Evolutionary conservation across 2,888 invertebrate genomes (phyloP).

Genomic region (Arrhopalites spinosus): DNA sequence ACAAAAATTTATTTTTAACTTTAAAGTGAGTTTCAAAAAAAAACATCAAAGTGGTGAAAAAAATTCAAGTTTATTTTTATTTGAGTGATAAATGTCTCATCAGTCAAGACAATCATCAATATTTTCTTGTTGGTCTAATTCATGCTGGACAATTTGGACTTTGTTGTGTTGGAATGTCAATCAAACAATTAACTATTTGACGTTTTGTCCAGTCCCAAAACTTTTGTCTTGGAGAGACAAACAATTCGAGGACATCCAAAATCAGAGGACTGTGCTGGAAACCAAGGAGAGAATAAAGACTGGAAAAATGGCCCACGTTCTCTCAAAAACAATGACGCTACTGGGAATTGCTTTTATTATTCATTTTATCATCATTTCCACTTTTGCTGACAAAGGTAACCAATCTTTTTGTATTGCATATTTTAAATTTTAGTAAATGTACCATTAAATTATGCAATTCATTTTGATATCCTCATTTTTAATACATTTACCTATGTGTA

Average conservation of each 20-base stretch:
- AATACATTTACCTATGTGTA: too few relatives aligned
- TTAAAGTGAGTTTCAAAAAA: too few relatives aligned
- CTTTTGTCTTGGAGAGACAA: not conserved
- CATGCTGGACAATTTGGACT: not conserved
- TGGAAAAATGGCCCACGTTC: slow-evolving; percentile 38
- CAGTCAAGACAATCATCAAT: not conserved
- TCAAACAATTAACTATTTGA: slow-evolving; percentile 1
- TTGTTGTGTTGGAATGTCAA: not conserved
- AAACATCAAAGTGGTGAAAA: not conserved
- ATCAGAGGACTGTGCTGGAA: not conserved
- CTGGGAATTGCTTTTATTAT: slow-evolving; percentile 50
- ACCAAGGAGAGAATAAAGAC: not conserved
- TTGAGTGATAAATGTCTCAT: slow-evolving; percentile 2
- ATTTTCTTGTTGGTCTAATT: not conserved
- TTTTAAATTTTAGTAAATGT: not conserved
- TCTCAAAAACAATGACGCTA: slow-evolving; percentile 51
- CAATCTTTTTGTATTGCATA: not conserved
- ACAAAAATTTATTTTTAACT: too few relatives aligned
- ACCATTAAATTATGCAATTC: not conserved
- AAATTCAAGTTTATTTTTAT: too few relatives aligned
- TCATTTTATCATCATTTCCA: slow-evolving; percentile 54
- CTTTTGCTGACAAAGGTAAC: slow-evolving; percentile 52
- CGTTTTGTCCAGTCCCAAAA: not conserved
- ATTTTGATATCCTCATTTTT: too few relatives aligned
- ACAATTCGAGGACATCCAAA: too few relatives aligned